Evolutionary conservation across 2,113 vertebrate species (phyloP).

Genomic region (Petromus typicus): DNA sequence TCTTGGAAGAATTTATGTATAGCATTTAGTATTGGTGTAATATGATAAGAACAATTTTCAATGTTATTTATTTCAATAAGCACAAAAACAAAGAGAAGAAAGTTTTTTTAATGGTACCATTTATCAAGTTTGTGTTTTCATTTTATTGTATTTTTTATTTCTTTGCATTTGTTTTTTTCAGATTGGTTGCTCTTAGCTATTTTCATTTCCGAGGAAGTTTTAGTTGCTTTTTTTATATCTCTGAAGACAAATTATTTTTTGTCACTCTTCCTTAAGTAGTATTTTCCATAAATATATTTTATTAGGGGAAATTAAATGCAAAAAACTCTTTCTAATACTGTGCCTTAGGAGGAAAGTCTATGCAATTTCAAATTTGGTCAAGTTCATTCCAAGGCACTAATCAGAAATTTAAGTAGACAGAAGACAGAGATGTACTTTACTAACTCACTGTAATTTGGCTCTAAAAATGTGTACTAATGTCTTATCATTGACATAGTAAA

Average conservation of each 20-base stretch:
- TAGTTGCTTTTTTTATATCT: slow-evolving; percentile 1
- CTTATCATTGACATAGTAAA: not conserved
- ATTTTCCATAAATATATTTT: slow-evolving; percentile 4
- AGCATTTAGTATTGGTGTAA: not conserved
- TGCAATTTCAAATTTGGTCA: slow-evolving; percentile 25
- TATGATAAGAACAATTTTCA: slow-evolving; percentile 50
- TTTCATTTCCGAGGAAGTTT: slow-evolving; percentile 59
- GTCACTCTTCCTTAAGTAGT: slow-evolving; percentile 30
- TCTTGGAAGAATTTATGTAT: not conserved
- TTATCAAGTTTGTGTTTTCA: slow-evolving; percentile 29
- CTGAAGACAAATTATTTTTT: slow-evolving; percentile 35
- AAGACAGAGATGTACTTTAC: not conserved
- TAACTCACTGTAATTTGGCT: not conserved
- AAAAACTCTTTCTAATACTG: slow-evolving; percentile 7
- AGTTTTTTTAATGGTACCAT: slow-evolving; percentile 12
- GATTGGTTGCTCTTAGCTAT: not conserved
- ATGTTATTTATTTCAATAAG: slow-evolving; percentile 8
- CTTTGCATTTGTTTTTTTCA: not conserved
- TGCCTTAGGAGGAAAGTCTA: not conserved
- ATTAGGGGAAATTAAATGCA: slow-evolving; percentile 26
- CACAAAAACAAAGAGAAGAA: not conserved
- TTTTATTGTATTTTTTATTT: slow-evolving; percentile 30
- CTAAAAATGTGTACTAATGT: not conserved
- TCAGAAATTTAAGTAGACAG: not conserved
- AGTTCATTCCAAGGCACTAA: not conserved